Base-by-base conservation (phyloP, 92 coral and sea anemone genomes). In the Porites lobata region DNA sequence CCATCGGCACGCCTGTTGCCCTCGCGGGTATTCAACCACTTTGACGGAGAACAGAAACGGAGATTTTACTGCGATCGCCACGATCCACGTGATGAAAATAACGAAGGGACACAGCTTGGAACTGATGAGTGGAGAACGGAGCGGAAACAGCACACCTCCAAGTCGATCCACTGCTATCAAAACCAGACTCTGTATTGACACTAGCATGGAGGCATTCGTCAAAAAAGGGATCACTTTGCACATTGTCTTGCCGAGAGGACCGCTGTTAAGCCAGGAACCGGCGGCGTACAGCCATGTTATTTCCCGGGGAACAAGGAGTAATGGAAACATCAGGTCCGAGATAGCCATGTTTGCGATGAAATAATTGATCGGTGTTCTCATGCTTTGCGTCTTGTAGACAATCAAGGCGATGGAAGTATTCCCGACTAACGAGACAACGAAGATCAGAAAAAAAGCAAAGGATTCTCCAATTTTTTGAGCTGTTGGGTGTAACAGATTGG, bases 301-400 rank as follows among this genome's bases (percentile, higher is more conserved):
- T 2, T 2, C 15, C 61, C 11, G 11, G 13, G 71, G 71, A 15
- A 66, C 4, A 14, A 24, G 10, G 32, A 66, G 6, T n/a, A 66
- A 14, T 66, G 71, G 71, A 66, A 17, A 24, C 26, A 66, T 9
- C 71, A 66, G 6, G 71, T 66, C 24, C 6, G 71, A 66, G 8
- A 66, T 15, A 1, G 61, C 71, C 85, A 80, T 80, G n/a, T 65
- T 80, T 69, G 54, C 43, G 72, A 80, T 80, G 20, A 80, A 65
- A 18, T 64, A 80, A 62, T 80, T 80, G 22, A 38, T 80, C 5
- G 85, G 13, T 66, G n/a, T 80, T 26, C 58, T 80, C 79, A 69
- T 56, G 32, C 13, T 53, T 58, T 72, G 73, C n/a, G 56, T 57
- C 57, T 63, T 72, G 10, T 8, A 58, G 8, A 83, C 72, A 17